A percentile compares a stretch with the other conserved stretches of the same genome.
These are phyloP conservation scores for Melanerpes aurifrons DNA, from an alignment of 2,113 vertebrate species.

Conservation along the genomic window DNA sequence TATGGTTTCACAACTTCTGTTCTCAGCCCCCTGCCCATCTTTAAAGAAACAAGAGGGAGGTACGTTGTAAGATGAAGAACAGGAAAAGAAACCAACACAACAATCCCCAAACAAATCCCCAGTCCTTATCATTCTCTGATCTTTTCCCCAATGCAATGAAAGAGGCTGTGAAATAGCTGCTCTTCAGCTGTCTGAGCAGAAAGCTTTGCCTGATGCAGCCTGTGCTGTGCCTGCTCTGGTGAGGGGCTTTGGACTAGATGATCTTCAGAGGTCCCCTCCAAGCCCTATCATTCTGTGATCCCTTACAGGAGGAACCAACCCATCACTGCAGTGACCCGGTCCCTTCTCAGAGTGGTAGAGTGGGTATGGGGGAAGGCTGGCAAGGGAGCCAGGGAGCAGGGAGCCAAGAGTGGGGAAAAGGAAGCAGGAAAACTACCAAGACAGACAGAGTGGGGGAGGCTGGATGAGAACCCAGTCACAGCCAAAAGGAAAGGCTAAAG, in stretches of 20 bases:
- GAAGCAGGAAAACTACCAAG: constrained; percentile 31
- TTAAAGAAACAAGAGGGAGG: neutral
- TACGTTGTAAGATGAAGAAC: neutral
- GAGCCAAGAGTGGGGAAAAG: neutral
- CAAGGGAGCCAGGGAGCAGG: neutral
- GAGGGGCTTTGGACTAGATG: too few relatives aligned
- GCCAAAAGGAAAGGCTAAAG: constrained; percentile 16
- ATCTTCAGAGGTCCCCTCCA: too few relatives aligned
- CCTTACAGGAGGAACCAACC: rapidly evolving
- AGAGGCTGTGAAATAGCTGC: neutral
- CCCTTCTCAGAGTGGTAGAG: neutral
- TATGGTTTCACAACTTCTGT: neutral
- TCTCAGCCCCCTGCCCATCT: neutral
- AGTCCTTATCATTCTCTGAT: neutral
- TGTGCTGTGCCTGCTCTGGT: rapidly evolving
- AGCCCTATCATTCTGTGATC: neutral
- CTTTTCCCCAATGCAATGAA: neutral
- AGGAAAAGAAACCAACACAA: neutral
- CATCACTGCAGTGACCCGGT: rapidly evolving
- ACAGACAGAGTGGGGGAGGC: constrained; percentile 61
- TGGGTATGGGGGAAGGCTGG: neutral
- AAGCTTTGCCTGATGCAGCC: neutral
- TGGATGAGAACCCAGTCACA: constrained; percentile 30
- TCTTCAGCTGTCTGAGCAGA: rapidly evolving
- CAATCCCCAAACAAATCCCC: neutral